Conservation (phyloP, 1,140 invertebrate genomes). For the Drosophila funebris region DNA sequence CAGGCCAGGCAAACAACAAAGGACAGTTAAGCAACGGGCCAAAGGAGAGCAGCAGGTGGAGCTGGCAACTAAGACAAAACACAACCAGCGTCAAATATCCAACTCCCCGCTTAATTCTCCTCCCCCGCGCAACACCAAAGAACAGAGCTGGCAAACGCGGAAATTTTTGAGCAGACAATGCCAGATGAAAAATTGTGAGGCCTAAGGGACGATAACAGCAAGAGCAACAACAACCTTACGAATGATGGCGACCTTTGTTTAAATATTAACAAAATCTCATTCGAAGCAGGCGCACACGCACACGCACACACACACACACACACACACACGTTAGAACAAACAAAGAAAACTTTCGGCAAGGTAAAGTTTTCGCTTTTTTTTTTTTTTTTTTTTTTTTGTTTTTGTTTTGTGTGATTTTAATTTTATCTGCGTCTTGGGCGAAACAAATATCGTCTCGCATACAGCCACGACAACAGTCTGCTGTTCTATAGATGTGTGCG, state of each 20-base stretch:
- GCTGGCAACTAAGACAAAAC: constrained; percentile 44
- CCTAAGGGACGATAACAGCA: constrained; percentile 46
- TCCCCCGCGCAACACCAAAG: not conserved
- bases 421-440: constrained; percentile 69
- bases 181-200: constrained; percentile 55
- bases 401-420: constrained; percentile 62
- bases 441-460: constrained; percentile 50
- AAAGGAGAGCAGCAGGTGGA: constrained; percentile 14
- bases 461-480: not conserved
- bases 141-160: not conserved
- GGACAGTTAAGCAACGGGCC: constrained; percentile 2
- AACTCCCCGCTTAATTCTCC: not conserved
- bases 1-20: constrained; percentile 14
- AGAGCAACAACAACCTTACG: constrained; percentile 12
- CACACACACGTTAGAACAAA: constrained; percentile 14
- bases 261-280: constrained; percentile 63
- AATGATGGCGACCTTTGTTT: constrained; percentile 59
- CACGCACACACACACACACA: constrained; percentile 17
- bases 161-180: constrained; percentile 48
- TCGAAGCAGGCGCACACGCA: constrained; percentile 25
- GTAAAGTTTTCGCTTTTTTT: constrained; percentile 44
- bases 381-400: constrained; percentile 29
- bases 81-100: constrained; percentile 23
- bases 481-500: not conserved
- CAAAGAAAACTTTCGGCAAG: constrained; percentile 42